Evolutionary conservation across 2,888 invertebrate genomes (phyloP).

Genomic region (Hanleya hanleyi): DNA sequence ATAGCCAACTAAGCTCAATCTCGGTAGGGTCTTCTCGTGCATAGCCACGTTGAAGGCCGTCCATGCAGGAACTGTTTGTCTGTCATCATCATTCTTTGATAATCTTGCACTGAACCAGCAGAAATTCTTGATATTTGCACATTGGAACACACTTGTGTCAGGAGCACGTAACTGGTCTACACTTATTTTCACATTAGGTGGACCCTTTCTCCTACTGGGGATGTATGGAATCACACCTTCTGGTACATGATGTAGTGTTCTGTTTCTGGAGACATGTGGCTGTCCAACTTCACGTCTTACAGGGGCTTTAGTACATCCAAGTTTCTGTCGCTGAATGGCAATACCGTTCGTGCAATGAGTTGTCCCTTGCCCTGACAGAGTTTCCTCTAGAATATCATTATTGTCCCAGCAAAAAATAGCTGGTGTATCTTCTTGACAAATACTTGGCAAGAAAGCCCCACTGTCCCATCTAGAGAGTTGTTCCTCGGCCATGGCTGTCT

Average conservation of each 20-base stretch:
- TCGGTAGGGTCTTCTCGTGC: neutral
- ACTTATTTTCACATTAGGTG: neutral
- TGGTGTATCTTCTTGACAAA: neutral
- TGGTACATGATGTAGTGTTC: neutral
- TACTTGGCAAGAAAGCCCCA: neutral
- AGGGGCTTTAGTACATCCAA: neutral
- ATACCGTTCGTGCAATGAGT: neutral
- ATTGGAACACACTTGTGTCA: neutral
- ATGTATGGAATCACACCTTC: neutral
- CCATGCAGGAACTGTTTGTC: constrained; percentile 15
- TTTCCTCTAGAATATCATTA: constrained; percentile 19
- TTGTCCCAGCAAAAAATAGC: constrained; percentile 18
- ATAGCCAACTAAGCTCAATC: neutral
- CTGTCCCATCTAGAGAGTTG: neutral
- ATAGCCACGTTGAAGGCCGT: constrained; percentile 8
- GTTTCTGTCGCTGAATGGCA: neutral
- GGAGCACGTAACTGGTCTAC: neutral
- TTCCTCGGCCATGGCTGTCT: constrained; percentile 7
- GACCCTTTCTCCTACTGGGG: neutral
- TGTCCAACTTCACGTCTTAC: neutral
- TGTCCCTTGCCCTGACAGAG: neutral
- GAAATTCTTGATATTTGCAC: neutral
- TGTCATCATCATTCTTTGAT: neutral
- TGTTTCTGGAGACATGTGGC: neutral
- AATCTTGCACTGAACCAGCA: neutral